phyloP scores from a whole-genome alignment of 2,888 invertebrate genomes.

The Acanthosoma haemorrhoidale region DNA sequence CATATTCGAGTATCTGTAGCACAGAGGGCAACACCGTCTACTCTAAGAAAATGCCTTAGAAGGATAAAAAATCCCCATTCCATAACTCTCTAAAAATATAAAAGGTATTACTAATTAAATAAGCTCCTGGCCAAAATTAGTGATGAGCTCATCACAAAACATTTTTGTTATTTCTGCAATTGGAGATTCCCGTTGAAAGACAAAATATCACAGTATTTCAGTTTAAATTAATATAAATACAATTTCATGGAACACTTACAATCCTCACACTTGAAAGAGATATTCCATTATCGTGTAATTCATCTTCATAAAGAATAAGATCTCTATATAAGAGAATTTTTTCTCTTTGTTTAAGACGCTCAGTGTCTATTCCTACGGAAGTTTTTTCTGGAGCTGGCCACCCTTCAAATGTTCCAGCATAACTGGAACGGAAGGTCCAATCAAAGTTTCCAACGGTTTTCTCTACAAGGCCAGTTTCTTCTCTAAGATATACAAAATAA shows the following conservation, averaged over 20 bases:
- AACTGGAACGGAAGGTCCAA: conserved; percentile 95
- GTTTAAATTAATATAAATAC: not conserved
- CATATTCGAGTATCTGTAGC: conserved; percentile 84
- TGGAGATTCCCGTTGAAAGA: too few species aligned
- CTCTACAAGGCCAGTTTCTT: conserved; percentile 55
- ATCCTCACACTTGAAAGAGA: conserved; percentile 88
- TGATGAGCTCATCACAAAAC: not conserved
- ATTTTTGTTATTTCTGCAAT: not conserved
- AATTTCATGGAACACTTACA: conserved; percentile 55
- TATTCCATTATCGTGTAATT: conserved; percentile 94
- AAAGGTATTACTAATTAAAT: not conserved
- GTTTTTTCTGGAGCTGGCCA: conserved; percentile 53
- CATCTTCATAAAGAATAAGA: conserved; percentile 92
- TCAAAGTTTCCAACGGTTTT: conserved; percentile 86
- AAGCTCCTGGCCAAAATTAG: too few species aligned
- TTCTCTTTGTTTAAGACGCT: conserved; percentile 80
- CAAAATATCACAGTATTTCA: too few species aligned
- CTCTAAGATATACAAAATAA: conserved; percentile 50
- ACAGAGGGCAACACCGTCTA: conserved; percentile 85
- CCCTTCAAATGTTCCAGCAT: conserved; percentile 71
- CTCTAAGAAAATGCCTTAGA: conserved; percentile 83
- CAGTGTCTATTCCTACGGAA: conserved; percentile 78
- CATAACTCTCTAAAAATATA: conserved; percentile 80
- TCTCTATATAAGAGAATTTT: conserved; percentile 92
- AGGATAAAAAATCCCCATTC: conserved; percentile 86